Conservation (phyloP, 2,797 vertebrate species). For the Xyrichtys novacula region DNA sequence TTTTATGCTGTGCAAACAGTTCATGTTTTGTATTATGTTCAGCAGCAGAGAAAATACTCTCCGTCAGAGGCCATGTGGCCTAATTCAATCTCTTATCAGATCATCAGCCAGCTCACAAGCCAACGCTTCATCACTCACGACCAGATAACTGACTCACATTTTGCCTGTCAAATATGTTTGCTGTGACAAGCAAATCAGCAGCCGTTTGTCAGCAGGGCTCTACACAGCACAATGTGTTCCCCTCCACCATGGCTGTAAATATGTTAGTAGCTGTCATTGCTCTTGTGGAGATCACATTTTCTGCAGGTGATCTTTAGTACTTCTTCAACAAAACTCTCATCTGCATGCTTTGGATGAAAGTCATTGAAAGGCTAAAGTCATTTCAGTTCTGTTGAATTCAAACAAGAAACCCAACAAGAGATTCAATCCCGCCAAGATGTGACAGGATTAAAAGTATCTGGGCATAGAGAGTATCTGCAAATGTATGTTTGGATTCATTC, state of each 20-base stretch:
- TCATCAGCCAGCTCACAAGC: constrained; percentile 52
- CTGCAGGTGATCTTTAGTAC: neutral
- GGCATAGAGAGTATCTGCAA: no score
- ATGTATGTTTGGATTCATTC: no score
- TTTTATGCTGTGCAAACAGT: constrained; percentile 13
- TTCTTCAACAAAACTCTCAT: neutral
- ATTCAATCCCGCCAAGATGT: no score
- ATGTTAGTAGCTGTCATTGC: constrained; percentile 18
- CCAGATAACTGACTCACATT: constrained; percentile 62
- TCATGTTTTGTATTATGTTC: neutral
- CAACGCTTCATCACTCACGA: constrained; percentile 71
- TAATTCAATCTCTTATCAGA: constrained; percentile 77
- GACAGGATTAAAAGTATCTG: no score
- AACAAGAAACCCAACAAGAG: neutral
- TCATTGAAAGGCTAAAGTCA: neutral
- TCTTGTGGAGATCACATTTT: neutral
- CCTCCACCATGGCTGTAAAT: constrained; percentile 2
- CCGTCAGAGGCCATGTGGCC: constrained; percentile 54
- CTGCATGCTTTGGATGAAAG: neutral
- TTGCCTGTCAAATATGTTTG: constrained; percentile 63
- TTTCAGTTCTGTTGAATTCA: neutral
- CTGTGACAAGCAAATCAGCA: constrained; percentile 38
- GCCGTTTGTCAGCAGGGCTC: constrained; percentile 46
- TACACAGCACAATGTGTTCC: constrained; percentile 23
- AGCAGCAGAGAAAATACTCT: constrained; percentile 25